Evolutionary conservation across 2,113 vertebrate species (phyloP).

Genomic region (Oreochromis aureus): DNA sequence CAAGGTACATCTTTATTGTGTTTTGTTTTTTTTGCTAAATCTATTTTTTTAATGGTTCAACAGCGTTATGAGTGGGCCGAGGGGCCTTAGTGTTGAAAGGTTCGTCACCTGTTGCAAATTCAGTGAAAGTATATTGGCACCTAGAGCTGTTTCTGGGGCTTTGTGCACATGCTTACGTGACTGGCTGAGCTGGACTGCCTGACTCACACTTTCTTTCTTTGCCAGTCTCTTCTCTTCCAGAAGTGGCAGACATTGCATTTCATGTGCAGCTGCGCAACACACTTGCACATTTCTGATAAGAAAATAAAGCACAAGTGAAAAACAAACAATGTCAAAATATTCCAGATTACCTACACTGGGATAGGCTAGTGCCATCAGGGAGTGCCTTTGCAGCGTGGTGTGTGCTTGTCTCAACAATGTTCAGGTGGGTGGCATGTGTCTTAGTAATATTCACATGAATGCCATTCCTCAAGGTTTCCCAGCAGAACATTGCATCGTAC

Average conservation of each 20-base stretch:
- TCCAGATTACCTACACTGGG: neutral
- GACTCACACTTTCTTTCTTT: neutral
- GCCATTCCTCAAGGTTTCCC: neutral
- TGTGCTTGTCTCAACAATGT: neutral
- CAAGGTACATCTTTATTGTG: neutral
- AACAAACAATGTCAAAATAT: neutral
- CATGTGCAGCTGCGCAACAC: neutral
- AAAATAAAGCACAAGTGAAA: neutral
- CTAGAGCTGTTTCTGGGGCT: neutral
- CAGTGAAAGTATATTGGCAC: neutral
- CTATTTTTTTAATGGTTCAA: neutral
- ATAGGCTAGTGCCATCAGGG: neutral
- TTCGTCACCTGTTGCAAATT: neutral
- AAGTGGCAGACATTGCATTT: constrained; percentile 1
- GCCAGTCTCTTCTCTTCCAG: neutral
- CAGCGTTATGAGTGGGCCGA: no score
- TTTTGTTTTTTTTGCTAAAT: neutral
- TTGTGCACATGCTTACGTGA: neutral
- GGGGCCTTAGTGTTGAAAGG: neutral
- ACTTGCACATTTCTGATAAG: neutral
- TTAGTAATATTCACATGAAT: neutral
- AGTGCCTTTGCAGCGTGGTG: neutral
- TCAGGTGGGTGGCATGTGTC: neutral
- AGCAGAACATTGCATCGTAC: neutral
- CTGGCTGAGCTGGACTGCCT: neutral